phyloP scores from a whole-genome alignment of 1,140 invertebrate genomes.

The Ostrea edulis region DNA sequence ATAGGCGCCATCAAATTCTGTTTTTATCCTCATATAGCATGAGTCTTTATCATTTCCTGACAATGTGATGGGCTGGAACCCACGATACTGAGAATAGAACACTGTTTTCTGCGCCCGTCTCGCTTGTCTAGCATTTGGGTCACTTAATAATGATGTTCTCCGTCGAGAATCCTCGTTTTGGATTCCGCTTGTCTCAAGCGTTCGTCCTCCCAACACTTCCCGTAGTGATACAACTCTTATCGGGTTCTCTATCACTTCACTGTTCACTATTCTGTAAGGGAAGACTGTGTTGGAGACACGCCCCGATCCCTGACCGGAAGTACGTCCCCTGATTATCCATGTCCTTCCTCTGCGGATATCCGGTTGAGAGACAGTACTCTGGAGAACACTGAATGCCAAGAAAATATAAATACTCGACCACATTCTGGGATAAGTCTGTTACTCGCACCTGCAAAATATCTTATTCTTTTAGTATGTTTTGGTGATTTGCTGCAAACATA shows the following conservation, averaged over 20 bases:
- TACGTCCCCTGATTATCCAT: not conserved
- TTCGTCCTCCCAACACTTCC: not conserved
- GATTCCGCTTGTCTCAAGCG: not conserved
- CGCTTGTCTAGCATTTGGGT: not conserved
- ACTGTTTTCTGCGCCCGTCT: not conserved
- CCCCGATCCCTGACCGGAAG: not conserved
- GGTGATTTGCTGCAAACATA: not conserved
- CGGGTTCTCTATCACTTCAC: not conserved
- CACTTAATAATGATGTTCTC: not conserved
- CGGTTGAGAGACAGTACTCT: not conserved
- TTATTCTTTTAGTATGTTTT: not conserved
- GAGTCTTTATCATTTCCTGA: not conserved
- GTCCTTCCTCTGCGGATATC: not conserved
- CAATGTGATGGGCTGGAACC: constrained; percentile 7
- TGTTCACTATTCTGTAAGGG: not conserved
- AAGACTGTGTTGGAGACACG: not conserved
- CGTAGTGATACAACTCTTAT: not conserved
- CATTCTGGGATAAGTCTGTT: not conserved
- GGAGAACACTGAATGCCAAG: not conserved
- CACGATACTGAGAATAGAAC: constrained; percentile 12
- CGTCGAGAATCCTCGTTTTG: not conserved
- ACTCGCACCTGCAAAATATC: not conserved
- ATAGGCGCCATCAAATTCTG: constrained; percentile 12
- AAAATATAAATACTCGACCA: not conserved
- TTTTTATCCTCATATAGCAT: not conserved